These are phyloP conservation scores for Synodontis membranacea DNA, from an alignment of 2,113 vertebrate species.

Conservation along the genomic window DNA sequence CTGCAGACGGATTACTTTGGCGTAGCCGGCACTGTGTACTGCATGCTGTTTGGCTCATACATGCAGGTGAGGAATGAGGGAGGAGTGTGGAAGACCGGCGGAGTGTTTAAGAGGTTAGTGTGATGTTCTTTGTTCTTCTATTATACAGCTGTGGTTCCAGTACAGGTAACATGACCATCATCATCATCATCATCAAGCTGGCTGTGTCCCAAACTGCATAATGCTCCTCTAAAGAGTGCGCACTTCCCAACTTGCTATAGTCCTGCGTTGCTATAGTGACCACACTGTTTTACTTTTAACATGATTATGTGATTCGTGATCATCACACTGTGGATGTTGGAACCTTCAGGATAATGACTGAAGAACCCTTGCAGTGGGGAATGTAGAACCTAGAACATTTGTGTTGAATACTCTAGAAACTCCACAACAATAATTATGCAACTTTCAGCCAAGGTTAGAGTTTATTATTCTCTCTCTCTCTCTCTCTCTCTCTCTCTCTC, in stretches of 20 bases:
- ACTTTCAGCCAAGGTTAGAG: too few species aligned
- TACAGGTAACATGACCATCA: neutral
- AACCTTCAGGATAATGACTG: neutral
- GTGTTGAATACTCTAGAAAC: too few species aligned
- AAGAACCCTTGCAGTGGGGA: too few species aligned
- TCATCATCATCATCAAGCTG: too few species aligned
- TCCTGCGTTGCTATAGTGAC: neutral
- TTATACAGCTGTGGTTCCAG: neutral
- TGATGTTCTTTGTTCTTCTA: too few species aligned
- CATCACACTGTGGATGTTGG: too few species aligned
- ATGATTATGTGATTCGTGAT: too few species aligned
- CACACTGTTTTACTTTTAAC: too few species aligned
- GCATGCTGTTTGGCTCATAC: slow-evolving; percentile 91
- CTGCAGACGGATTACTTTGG: slow-evolving; percentile 90
- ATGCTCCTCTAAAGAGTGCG: neutral
- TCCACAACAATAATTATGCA: too few species aligned
- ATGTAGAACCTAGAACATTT: too few species aligned
- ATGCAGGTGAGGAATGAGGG: slow-evolving; percentile 82
- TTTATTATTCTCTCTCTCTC: neutral
- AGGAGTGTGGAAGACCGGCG: slow-evolving; percentile 83
- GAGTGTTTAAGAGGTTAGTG: slow-evolving; percentile 81
- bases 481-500: neutral
- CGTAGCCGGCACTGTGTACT: slow-evolving; percentile 87
- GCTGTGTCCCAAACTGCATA: neutral
- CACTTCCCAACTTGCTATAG: neutral